Percentiles rank a stretch among this genome's conserved stretches.
Conservation (phyloP, 2,113 vertebrate genomes). For the Colaptes auratus region DNA sequence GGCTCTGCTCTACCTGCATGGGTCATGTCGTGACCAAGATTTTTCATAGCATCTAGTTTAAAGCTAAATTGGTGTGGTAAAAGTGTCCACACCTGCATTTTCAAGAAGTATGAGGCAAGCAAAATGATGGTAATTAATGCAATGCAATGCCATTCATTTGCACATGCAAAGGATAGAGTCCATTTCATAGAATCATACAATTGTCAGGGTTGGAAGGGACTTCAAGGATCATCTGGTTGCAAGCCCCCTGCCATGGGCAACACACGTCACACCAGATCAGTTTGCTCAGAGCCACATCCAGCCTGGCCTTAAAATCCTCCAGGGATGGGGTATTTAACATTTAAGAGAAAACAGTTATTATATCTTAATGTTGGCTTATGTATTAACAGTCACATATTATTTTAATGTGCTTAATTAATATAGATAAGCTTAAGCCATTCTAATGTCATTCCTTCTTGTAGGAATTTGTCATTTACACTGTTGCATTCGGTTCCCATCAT, state of each 20-base stretch:
- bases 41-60: not conserved
- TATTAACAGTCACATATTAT: constrained; percentile 10
- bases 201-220: no score
- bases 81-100: not conserved
- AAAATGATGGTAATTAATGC: not conserved
- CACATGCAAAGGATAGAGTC: not conserved
- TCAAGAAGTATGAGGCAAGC: not conserved
- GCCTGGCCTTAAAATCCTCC: no score
- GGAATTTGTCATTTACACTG: not conserved
- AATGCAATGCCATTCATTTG: not conserved
- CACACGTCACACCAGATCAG: no score
- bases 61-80: not conserved
- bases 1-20: not conserved
- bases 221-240: no score
- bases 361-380: not conserved
- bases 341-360: constrained; percentile 27
- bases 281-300: no score
- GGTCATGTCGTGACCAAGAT: rapidly evolving
- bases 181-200: not conserved
- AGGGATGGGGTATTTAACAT: not conserved
- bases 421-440: constrained; percentile 5
- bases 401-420: constrained; percentile 29
- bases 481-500: not conserved
- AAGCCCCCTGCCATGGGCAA: no score
- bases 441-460: not conserved